phyloP scores from a whole-genome alignment of 2,797 vertebrate genomes.

The Sarcophilus harrisii region DNA sequence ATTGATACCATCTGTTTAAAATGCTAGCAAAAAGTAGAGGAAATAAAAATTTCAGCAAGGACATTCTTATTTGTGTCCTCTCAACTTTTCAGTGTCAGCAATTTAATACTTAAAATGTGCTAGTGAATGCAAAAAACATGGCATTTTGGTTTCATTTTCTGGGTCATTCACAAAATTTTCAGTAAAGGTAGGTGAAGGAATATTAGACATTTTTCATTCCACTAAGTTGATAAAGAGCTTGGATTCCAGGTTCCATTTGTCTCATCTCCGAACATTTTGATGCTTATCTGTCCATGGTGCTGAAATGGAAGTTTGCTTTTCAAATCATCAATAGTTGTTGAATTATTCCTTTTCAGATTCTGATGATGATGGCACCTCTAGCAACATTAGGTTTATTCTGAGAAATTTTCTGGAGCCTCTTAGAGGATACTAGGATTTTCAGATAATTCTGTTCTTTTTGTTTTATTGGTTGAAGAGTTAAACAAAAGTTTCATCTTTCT shows the following conservation, averaged over 20 bases:
- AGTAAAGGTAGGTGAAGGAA: constrained; percentile 26
- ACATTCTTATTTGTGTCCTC: constrained; percentile 50
- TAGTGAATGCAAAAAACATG: neutral
- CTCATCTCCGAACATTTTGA: neutral
- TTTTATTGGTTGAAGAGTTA: neutral
- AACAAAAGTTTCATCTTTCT: neutral
- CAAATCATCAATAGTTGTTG: neutral
- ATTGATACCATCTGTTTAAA: constrained; percentile 65
- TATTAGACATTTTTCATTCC: neutral
- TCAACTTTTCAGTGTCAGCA: neutral
- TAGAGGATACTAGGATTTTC: neutral
- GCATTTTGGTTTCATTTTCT: neutral
- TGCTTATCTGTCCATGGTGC: neutral
- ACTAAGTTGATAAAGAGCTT: constrained; percentile 36
- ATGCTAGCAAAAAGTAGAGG: constrained; percentile 27
- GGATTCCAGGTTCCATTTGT: constrained; percentile 4
- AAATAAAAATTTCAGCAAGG: constrained; percentile 55
- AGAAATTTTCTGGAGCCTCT: neutral
- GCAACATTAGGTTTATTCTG: neutral
- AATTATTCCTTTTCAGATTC: neutral
- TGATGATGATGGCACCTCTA: neutral
- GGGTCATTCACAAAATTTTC: constrained; percentile 40
- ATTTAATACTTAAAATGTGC: constrained; percentile 25
- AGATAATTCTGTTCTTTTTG: neutral
- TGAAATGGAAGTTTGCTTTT: neutral